Evolutionary conservation across 2,113 vertebrate species (phyloP).

Genomic region (Romanogobio albipinnatus): DNA sequence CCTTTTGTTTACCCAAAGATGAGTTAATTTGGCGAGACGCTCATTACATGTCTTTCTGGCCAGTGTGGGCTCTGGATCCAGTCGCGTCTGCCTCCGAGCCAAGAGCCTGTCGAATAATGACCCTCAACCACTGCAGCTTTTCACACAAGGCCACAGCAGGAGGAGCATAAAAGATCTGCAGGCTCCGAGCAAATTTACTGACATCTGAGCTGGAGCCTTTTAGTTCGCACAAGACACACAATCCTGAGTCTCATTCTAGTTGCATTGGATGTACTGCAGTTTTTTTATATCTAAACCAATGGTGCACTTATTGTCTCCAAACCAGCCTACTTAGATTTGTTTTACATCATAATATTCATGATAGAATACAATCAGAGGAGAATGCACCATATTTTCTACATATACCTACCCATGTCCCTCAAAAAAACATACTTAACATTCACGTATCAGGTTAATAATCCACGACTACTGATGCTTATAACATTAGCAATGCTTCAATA

Average conservation of each 20-base stretch:
- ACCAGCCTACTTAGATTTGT: neutral
- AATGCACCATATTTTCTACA: neutral
- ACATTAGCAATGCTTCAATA: neutral
- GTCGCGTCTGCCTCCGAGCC: slow-evolving; percentile 45
- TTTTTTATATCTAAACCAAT: neutral
- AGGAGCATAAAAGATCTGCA: slow-evolving; percentile 45
- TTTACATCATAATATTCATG: neutral
- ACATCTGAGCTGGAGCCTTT: slow-evolving; percentile 55
- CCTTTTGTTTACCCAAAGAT: slow-evolving; percentile 56
- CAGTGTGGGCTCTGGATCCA: slow-evolving; percentile 39
- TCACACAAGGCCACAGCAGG: slow-evolving; percentile 55
- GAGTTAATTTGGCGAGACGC: slow-evolving; percentile 57
- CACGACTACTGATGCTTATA: neutral
- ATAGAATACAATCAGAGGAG: neutral
- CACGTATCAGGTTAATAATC: too few relatives aligned
- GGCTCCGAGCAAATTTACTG: slow-evolving; percentile 52
- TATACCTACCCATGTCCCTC: neutral
- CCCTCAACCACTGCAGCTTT: slow-evolving; percentile 54
- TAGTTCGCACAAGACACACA: slow-evolving; percentile 43
- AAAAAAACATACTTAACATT: too few relatives aligned
- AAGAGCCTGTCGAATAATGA: slow-evolving; percentile 61
- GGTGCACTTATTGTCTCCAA: neutral
- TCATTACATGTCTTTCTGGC: slow-evolving; percentile 51
- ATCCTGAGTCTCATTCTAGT: slow-evolving; percentile 44
- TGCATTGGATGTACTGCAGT: neutral